Base-by-base conservation (phyloP, 35 echinoderm and acorn worm genomes). In the Acanthaster planci region DNA sequence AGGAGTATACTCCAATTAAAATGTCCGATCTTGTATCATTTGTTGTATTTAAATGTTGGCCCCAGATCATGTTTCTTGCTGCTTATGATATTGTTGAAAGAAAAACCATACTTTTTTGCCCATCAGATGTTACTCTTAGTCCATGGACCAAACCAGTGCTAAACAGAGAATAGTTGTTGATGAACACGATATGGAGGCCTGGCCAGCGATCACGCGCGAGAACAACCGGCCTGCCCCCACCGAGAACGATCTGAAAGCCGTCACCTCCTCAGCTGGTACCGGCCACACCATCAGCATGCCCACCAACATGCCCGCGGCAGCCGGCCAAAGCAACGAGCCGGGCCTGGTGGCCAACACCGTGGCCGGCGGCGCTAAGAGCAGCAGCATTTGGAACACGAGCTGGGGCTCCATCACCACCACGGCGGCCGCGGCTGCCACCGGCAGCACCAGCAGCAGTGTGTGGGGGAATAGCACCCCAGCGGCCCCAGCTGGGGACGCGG, bases 151-250 rank as follows among this genome's bases (percentile, higher is more conserved):
- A 72, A 72, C 64, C 64, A 72, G 64, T 72, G 64, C 64, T 72
- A 72, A 72, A 72, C 64, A 72, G 30, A 83, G 81, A 58, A 83
- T 83, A 56, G 81, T 83, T 10, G 81, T 83, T 53, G 81, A 83
- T 83, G 81, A 83, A 37, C 81, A 57, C 27, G 81, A 83, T 57
- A 83, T 57, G 44, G 81, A 83, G 56, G 53, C 55, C n/a, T 83
- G 81, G 81, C 81, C 81, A 59, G 81, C 51, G 38, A 83, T 83
- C 52, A 31, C 51, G 9, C 52, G 81, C 23, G 51, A 35, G n/a
- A 60, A 53, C 81, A 54, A 38, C 30, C 64, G 26, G 10, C 26
- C 64, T 26, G 42, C 42, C 21, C 81, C 52, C 10, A 35, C 31
- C 8, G 81, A 83, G 19, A 57, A 51, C 53, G 52, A 57, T 9